phyloP scores from a whole-genome alignment of 2,888 invertebrate genomes.

The Orthosia gothica region DNA sequence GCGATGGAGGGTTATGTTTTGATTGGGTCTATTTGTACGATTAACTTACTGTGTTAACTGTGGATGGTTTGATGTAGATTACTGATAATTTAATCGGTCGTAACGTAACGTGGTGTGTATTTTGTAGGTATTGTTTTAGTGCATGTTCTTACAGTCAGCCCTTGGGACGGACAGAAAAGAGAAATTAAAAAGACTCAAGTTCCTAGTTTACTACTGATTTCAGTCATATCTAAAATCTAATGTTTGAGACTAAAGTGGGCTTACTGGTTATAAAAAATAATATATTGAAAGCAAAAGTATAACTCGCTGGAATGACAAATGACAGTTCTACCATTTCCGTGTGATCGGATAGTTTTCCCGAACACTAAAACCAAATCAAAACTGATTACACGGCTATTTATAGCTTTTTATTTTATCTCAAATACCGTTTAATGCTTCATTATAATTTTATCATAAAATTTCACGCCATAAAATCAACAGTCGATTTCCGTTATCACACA shows the following conservation, averaged over 20 bases:
- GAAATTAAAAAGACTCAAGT: neutral
- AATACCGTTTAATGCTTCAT: constrained; percentile 11
- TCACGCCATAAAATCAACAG: constrained; percentile 53
- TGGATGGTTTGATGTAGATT: neutral
- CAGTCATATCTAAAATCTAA: no score
- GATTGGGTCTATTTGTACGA: constrained; percentile 37
- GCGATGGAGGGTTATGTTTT: constrained; percentile 51
- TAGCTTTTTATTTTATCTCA: no score
- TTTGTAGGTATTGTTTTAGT: no score
- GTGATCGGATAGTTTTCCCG: no score
- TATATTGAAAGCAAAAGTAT: no score
- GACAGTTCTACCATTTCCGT: no score
- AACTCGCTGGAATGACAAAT: no score
- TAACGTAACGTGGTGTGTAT: neutral
- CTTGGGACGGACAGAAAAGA: neutral
- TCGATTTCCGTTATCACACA: constrained; percentile 56
- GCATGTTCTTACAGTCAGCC: neutral
- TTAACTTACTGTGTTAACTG: constrained; percentile 18
- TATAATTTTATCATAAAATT: constrained; percentile 29
- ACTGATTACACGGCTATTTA: neutral
- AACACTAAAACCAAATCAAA: no score
- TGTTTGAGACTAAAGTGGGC: no score
- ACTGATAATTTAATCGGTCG: neutral
- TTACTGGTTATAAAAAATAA: no score
- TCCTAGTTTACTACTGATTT: no score